phyloP scores from a whole-genome alignment of 2,113 vertebrate species.

The Chlamydotis undulata region DNA sequence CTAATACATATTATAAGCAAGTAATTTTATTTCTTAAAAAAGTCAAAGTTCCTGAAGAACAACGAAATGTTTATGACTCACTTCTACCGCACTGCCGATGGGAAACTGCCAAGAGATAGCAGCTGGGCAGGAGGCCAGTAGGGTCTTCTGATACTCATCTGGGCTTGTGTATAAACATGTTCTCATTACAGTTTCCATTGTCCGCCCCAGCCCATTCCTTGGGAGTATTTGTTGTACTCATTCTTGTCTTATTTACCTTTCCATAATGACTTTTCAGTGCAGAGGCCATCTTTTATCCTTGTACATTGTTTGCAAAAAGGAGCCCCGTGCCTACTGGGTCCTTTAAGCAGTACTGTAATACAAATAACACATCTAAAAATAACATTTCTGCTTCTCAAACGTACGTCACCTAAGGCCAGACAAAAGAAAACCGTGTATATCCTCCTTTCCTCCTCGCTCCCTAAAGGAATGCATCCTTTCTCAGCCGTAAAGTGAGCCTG shows the following conservation, averaged over 20 bases:
- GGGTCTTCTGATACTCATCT: constrained; percentile 58
- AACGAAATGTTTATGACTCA: background rate
- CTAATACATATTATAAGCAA: background rate
- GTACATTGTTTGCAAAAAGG: constrained; percentile 50
- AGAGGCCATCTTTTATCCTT: constrained; percentile 43
- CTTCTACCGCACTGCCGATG: background rate
- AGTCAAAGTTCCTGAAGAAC: background rate
- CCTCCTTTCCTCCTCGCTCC: background rate
- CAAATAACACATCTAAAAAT: constrained; percentile 60
- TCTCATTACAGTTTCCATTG: constrained; percentile 32
- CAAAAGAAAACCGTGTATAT: constrained; percentile 59
- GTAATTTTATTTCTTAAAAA: background rate
- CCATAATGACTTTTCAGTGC: constrained; percentile 53
- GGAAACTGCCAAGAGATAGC: background rate
- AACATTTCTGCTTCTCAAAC: constrained; percentile 6
- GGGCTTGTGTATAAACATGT: constrained; percentile 35
- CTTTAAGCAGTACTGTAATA: background rate
- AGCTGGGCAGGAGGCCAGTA: constrained; percentile 35
- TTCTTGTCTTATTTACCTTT: constrained; percentile 57
- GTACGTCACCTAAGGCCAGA: constrained; percentile 48
- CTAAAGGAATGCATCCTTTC: constrained; percentile 60
- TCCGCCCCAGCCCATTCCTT: background rate
- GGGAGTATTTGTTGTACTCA: constrained; percentile 55
- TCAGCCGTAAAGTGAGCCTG: constrained; percentile 46
- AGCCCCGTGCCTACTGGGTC: constrained; percentile 7